Conservation (phyloP, 2,113 vertebrate genomes). For the Mormyrus lacerda region DNA sequence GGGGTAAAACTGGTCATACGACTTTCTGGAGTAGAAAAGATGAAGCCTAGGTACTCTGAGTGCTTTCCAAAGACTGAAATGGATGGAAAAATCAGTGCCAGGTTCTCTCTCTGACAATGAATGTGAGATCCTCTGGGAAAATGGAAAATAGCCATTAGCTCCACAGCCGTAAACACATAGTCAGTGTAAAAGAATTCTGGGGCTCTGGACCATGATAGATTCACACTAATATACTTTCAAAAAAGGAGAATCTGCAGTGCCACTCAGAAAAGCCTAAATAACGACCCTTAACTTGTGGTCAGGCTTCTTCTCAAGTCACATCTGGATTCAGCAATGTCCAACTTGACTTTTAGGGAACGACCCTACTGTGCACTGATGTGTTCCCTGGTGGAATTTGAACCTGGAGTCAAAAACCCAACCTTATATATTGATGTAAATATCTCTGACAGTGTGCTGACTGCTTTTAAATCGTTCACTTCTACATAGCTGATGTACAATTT, state of each 20-base stretch:
- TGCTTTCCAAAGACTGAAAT: neutral
- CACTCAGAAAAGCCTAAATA: constrained; percentile 1
- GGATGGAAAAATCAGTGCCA: neutral
- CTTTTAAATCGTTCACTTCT: neutral
- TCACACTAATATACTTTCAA: neutral
- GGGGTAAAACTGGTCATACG: neutral
- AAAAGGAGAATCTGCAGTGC: neutral
- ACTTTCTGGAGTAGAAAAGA: neutral
- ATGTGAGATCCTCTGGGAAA: neutral
- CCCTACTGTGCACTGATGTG: neutral
- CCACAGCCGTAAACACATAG: neutral
- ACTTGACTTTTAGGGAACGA: neutral
- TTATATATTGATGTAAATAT: neutral
- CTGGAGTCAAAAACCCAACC: neutral
- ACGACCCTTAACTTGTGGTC: neutral
- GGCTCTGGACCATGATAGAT: neutral
- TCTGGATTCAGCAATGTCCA: neutral
- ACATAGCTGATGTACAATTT: neutral
- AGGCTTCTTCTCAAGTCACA: neutral
- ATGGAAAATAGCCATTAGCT: constrained; percentile 5
- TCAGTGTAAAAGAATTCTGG: neutral
- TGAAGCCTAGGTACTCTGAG: neutral
- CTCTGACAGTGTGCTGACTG: neutral
- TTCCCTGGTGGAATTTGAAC: neutral
- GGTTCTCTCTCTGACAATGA: neutral